A percentile compares a stretch with the other conserved stretches of the same genome.
Conservation (phyloP, 2,888 invertebrate genomes). For the Sylvicola fuscatus region DNA sequence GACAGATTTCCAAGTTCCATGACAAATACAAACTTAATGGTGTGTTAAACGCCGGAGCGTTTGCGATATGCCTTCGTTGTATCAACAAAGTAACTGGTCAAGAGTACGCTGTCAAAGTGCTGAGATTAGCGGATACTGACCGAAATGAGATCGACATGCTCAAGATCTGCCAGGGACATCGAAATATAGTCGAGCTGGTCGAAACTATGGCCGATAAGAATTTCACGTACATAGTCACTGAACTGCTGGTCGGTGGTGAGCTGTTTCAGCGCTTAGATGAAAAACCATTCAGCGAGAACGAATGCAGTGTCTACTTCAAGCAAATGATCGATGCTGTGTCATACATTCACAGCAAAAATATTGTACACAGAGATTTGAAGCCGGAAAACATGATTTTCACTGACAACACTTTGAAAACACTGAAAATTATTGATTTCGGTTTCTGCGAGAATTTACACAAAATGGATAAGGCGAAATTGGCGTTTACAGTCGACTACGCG, state of each 20-base stretch:
- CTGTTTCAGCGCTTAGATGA: conserved; percentile 43
- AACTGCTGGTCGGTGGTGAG: conserved; percentile 70
- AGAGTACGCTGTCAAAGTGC: conserved; percentile 72
- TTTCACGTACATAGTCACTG: conserved; percentile 80
- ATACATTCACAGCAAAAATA: conserved; percentile 64
- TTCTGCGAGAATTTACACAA: no score
- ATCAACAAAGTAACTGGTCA: conserved; percentile 47
- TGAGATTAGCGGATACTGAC: conserved; percentile 6
- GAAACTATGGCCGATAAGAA: conserved; percentile 71
- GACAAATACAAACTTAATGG: conserved; percentile 53
- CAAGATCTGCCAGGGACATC: conserved; percentile 69
- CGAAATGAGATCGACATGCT: conserved; percentile 51
- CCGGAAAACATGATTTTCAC: conserved; percentile 47
- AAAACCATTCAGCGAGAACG: conserved; percentile 49
- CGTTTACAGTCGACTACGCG: conserved; percentile 75
- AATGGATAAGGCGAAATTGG: no score
- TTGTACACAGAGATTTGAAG: conserved; percentile 86
- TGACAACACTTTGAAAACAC: conserved; percentile 27
- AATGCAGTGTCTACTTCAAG: conserved; percentile 58
- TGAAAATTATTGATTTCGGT: conserved; percentile 93
- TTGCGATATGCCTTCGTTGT: conserved; percentile 70
- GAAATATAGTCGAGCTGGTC: conserved; percentile 64
- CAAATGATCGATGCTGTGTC: conserved; percentile 67
- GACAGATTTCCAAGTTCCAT: conserved; percentile 68
- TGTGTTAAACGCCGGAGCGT: conserved; percentile 72